These are phyloP conservation scores for Drosophila novamexicana DNA, from an alignment of 1,140 invertebrate species.

Conservation along the genomic window DNA sequence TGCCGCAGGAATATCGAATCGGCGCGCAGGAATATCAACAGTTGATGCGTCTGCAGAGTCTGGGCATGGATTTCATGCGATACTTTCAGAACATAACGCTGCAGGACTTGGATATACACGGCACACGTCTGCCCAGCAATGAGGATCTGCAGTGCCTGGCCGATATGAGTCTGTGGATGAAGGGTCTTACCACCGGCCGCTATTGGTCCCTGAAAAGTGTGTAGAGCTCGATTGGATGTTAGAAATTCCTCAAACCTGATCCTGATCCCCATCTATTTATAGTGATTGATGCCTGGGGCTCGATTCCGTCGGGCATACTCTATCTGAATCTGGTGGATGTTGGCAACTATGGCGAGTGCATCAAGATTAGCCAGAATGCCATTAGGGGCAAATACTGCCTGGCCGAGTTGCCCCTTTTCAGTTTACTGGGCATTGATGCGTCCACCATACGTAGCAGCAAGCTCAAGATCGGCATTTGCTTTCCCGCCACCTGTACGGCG, in stretches of 20 bases:
- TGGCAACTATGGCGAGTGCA: slow-evolving; percentile 68
- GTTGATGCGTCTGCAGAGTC: slow-evolving; percentile 22
- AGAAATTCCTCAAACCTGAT: too few relatives aligned
- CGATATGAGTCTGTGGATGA: slow-evolving; percentile 32
- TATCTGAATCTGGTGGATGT: slow-evolving; percentile 51
- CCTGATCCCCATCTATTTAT: not conserved
- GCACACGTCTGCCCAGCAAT: slow-evolving; percentile 21
- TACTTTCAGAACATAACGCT: slow-evolving; percentile 42
- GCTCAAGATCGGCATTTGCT: slow-evolving; percentile 25
- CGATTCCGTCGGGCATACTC: slow-evolving; percentile 61
- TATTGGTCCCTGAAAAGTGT: slow-evolving; percentile 57
- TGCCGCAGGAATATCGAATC: not conserved
- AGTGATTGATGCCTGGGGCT: slow-evolving; percentile 75
- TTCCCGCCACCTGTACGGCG: slow-evolving; percentile 28
- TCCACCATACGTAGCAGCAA: not conserved
- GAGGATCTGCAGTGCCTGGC: slow-evolving; percentile 56
- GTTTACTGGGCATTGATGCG: slow-evolving; percentile 29
- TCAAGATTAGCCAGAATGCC: slow-evolving; percentile 41
- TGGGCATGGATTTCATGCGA: slow-evolving; percentile 38
- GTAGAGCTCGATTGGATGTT: not conserved
- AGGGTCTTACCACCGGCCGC: slow-evolving; percentile 7
- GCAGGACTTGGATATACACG: slow-evolving; percentile 33
- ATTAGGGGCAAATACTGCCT: slow-evolving; percentile 61
- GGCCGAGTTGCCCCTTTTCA: slow-evolving; percentile 30
- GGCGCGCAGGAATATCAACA: slow-evolving; percentile 33